These are phyloP conservation scores for Psophia crepitans DNA, from an alignment of 2,113 vertebrate genomes.

Conservation along the genomic window DNA sequence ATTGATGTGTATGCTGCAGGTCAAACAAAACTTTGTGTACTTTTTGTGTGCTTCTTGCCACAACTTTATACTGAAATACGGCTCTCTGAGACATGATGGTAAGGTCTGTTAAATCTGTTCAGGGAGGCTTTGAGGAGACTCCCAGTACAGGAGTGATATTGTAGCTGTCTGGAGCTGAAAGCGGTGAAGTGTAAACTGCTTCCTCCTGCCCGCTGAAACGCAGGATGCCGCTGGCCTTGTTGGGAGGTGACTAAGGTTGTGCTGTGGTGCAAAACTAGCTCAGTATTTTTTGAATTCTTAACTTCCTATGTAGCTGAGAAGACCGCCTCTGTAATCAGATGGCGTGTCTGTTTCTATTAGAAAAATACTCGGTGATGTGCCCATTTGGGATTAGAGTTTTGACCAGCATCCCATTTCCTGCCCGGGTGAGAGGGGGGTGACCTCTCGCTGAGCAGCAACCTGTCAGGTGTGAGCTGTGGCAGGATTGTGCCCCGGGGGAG, in stretches of 20 bases:
- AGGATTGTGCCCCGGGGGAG: neutral
- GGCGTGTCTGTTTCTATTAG: neutral
- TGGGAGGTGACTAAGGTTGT: neutral
- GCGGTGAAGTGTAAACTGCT: no score
- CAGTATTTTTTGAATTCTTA: neutral
- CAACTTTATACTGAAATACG: no score
- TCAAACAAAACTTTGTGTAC: no score
- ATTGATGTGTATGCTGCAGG: no score
- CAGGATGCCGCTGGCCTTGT: fast-evolving
- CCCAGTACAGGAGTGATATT: no score
- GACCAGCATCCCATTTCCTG: neutral
- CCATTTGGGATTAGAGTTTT: neutral
- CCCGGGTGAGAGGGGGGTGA: neutral
- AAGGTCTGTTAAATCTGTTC: no score
- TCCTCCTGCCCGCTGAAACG: no score
- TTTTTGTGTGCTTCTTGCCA: no score
- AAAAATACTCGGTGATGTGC: neutral
- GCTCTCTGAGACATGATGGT: no score
- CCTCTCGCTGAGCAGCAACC: neutral
- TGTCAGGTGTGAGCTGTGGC: neutral
- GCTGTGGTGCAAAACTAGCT: neutral
- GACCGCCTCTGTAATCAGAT: neutral
- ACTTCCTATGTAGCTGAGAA: neutral
- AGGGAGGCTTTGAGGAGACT: no score
- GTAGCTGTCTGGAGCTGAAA: no score